A percentile compares a stretch with the other conserved stretches of the same genome.
phyloP scores from a whole-genome alignment of 2,113 vertebrate species.

The Vimba vimba region DNA sequence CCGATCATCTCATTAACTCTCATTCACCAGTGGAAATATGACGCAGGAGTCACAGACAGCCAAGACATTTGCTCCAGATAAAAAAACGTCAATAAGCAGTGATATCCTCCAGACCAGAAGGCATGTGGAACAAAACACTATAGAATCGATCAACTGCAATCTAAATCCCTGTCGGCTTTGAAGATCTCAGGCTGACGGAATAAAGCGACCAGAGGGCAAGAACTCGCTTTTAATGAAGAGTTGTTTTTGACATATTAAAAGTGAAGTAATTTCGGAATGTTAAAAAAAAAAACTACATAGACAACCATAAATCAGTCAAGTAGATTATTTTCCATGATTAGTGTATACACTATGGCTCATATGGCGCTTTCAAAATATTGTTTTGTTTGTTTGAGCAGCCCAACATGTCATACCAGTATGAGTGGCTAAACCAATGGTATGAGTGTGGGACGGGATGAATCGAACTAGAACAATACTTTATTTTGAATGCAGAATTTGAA shows the following conservation, averaged over 20 bases:
- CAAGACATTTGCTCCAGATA: slow-evolving; percentile 61
- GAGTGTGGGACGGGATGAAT: not conserved
- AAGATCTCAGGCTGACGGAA: slow-evolving; percentile 51
- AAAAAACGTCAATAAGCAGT: slow-evolving; percentile 61
- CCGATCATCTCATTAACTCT: slow-evolving; percentile 7
- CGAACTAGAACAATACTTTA: too few species aligned
- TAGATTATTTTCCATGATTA: not conserved
- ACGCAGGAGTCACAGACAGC: slow-evolving; percentile 21
- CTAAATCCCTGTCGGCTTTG: slow-evolving; percentile 48
- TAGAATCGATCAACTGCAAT: slow-evolving; percentile 44
- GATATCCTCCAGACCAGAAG: slow-evolving; percentile 52
- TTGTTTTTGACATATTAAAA: not conserved
- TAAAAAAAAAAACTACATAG: not conserved
- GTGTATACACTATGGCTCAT: not conserved
- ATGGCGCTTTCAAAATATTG: not conserved
- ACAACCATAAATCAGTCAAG: not conserved
- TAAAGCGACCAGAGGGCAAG: slow-evolving; percentile 45
- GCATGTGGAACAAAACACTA: slow-evolving; percentile 43
- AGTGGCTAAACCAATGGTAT: not conserved
- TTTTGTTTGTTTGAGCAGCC: not conserved
- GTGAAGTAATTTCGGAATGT: not conserved
- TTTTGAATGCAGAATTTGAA: too few species aligned
- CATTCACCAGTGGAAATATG: slow-evolving; percentile 27
- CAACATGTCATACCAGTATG: not conserved
- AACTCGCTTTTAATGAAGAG: slow-evolving; percentile 53